Evolutionary conservation across 2,888 invertebrate genomes (phyloP), one percentile per base, ranked within the genome.

Genomic region (Cylloceria caligata): DNA sequence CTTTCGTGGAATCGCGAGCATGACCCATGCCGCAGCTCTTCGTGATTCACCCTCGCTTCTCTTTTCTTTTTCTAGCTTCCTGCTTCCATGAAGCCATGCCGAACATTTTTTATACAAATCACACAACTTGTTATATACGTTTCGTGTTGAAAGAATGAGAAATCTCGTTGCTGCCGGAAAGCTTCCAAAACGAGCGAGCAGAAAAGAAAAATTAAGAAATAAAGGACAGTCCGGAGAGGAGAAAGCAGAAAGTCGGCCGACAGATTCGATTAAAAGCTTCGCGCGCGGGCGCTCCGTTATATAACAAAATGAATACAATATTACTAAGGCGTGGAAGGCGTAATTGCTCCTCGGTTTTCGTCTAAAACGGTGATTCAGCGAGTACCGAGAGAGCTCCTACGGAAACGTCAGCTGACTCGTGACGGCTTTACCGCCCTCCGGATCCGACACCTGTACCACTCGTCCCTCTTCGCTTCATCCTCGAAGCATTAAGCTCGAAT

Each of bases 341-440:
- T 65, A 65, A 74, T 74, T 74, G 74, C 55, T 65, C 65, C 42
- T 65, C 39, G 42, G 11, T 30, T 69, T 21, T 16, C 45, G 24
- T 34, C 55, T 16, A 65, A 57, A 71, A 71, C 71, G 34, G 30
- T 21, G 64, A 78, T 77, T 64, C 42, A 42, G 42, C 34, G 39
- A 60, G 47, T 24, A 27, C 39, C 36, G 71, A 67, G 69, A 57
- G 72, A 76, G 67, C 69, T 39, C 69, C 42, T 77, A 49, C 67
- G 67, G 65, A 77, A 83, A 77, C 84, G 80, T 80, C 76, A 77
- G 77, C 80, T 67, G 47, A 64, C 69, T 77, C 64, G 49, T 77
- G 62, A 71, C 49, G 47, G 36, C 39, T 69, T 36, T 49, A 62
- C 52, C 27, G 69, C 36, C 49, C 36, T 57, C 2, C 55, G 16